Evolutionary conservation across 2,888 invertebrate genomes (phyloP).

Genomic region (Drosophila prolongata): DNA sequence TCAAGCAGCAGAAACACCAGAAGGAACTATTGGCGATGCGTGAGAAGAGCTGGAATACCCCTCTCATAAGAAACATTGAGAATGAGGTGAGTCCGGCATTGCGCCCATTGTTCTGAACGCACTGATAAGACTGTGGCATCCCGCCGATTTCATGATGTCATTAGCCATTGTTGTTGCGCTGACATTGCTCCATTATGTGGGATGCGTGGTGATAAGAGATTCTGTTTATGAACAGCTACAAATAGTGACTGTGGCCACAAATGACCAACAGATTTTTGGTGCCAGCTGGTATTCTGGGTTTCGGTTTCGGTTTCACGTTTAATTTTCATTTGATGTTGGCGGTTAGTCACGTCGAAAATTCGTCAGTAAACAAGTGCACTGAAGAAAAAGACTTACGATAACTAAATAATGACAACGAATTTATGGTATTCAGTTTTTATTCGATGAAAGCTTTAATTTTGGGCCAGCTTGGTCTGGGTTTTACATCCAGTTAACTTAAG

Average conservation of each 20-base stretch:
- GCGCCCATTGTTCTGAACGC: slow-evolving; percentile 52
- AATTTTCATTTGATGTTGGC: slow-evolving; percentile 24
- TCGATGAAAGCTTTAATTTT: too few species aligned
- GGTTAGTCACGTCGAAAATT: slow-evolving; percentile 35
- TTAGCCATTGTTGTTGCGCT: slow-evolving; percentile 55
- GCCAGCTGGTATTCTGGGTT: background rate
- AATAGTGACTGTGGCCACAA: slow-evolving; percentile 17
- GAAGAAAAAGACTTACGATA: background rate
- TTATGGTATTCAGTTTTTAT: too few species aligned
- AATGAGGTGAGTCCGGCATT: slow-evolving; percentile 78
- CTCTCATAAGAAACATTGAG: slow-evolving; percentile 64
- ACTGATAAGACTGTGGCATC: slow-evolving; percentile 25
- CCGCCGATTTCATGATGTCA: slow-evolving; percentile 61
- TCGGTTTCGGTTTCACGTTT: slow-evolving; percentile 17
- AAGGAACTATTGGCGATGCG: slow-evolving; percentile 70
- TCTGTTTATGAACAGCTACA: slow-evolving; percentile 12
- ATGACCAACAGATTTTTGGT: slow-evolving; percentile 26
- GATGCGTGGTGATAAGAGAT: slow-evolving; percentile 28
- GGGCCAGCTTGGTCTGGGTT: too few species aligned
- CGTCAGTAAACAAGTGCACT: slow-evolving; percentile 23
- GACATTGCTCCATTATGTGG: slow-evolving; percentile 41
- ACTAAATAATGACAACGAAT: too few species aligned
- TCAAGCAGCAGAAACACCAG: slow-evolving; percentile 78
- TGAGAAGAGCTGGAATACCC: slow-evolving; percentile 53
- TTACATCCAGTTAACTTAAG: too few species aligned